Evolutionary conservation across 2,888 invertebrate genomes (phyloP).

Genomic region (Diadromus collaris): DNA sequence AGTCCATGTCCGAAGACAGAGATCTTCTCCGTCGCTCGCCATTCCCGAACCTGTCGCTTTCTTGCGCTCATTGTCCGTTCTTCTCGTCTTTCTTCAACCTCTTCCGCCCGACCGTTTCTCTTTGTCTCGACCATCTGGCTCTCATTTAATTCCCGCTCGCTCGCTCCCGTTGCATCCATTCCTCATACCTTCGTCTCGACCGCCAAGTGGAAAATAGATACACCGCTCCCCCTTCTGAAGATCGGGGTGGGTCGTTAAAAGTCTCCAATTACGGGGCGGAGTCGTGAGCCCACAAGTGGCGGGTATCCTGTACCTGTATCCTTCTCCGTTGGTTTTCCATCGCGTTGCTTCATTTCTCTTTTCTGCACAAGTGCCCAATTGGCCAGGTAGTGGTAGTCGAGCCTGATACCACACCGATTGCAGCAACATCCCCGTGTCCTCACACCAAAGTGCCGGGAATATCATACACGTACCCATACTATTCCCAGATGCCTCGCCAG

Average conservation of each 20-base stretch:
- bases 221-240: slow-evolving; percentile 61
- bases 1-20: slow-evolving; percentile 40
- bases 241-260: slow-evolving; percentile 69
- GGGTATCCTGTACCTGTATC: slow-evolving; percentile 15
- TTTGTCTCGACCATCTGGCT: slow-evolving; percentile 27
- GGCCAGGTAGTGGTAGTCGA: slow-evolving; percentile 15
- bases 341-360: slow-evolving; percentile 6
- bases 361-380: neutral
- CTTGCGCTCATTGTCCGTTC: slow-evolving; percentile 20
- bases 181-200: slow-evolving; percentile 31
- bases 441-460: neutral
- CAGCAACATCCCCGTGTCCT: slow-evolving; percentile 18
- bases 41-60: slow-evolving; percentile 13
- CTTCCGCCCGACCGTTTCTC: neutral
- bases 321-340: slow-evolving; percentile 34
- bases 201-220: slow-evolving; percentile 64
- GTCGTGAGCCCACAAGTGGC: slow-evolving; percentile 59
- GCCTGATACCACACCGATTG: slow-evolving; percentile 28
- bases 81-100: neutral
- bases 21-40: slow-evolving; percentile 21
- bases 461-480: slow-evolving; percentile 19
- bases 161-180: slow-evolving; percentile 26
- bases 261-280: slow-evolving; percentile 70
- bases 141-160: slow-evolving; percentile 25
- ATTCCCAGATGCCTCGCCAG: slow-evolving; percentile 26